These are phyloP conservation scores for Hippolais icterina DNA, from an alignment of 2,113 vertebrate genomes.

Conservation along the genomic window DNA sequence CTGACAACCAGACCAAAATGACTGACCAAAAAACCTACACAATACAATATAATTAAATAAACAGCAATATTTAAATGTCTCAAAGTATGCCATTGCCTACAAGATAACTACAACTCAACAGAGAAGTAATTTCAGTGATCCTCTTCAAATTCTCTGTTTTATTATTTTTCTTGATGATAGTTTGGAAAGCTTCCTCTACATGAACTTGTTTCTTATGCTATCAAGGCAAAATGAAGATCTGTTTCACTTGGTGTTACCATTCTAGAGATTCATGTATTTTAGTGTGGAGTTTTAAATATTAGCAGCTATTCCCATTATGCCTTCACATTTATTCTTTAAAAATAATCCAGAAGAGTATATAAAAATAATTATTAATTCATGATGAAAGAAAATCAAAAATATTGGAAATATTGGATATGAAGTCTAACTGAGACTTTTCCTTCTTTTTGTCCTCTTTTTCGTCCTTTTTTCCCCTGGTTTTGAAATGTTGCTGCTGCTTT, in stretches of 20 bases:
- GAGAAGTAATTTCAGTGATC: fast-evolving
- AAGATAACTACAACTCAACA: background rate
- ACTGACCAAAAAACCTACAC: fast-evolving
- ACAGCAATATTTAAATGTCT: background rate
- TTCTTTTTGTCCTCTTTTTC: background rate
- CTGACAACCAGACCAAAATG: background rate
- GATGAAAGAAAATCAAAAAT: background rate
- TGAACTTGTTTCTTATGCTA: background rate
- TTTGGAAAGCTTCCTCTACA: background rate
- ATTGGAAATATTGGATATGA: background rate
- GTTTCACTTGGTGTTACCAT: background rate
- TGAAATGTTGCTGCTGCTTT: background rate
- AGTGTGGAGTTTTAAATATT: background rate
- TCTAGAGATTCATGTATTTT: background rate
- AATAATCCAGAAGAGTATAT: background rate
- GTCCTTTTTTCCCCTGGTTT: background rate
- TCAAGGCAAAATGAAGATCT: background rate
- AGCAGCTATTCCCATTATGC: background rate
- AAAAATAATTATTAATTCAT: background rate
- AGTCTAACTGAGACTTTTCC: background rate
- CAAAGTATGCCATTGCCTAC: background rate
- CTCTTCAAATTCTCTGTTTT: background rate
- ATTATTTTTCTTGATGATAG: background rate
- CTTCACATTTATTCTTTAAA: background rate
- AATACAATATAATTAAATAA: background rate